Percentiles rank a stretch among this genome's conserved stretches.
phyloP scores from a whole-genome alignment of 2,113 vertebrate species.

The Tympanuchus pallidicinctus region DNA sequence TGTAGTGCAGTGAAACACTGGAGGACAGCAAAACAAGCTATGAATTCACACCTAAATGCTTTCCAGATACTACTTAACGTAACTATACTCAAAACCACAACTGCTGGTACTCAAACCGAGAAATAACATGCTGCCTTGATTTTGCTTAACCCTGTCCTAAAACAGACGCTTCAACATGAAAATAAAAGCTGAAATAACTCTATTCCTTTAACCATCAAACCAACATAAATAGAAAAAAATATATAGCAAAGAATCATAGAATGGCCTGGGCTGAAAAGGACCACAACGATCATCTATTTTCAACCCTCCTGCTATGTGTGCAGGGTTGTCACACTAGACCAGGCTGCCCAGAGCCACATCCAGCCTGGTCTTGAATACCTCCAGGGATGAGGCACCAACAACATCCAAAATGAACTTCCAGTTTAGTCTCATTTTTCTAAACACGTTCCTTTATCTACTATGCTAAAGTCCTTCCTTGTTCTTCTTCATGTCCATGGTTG shows the following conservation, averaged over 20 bases:
- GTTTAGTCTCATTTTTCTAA: not conserved
- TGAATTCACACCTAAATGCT: not conserved
- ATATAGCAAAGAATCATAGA: not conserved
- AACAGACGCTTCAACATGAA: not conserved
- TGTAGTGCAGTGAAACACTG: not conserved
- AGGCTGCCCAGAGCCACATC: too few species aligned
- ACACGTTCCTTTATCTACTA: not conserved
- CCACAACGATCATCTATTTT: too few species aligned
- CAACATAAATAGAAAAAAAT: not conserved
- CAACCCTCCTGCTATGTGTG: too few species aligned
- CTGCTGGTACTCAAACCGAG: not conserved
- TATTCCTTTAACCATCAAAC: not conserved
- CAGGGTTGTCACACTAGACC: too few species aligned
- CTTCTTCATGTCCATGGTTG: not conserved
- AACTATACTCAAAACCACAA: not conserved
- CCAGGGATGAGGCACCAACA: too few species aligned
- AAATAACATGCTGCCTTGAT: not conserved
- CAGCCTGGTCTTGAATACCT: too few species aligned
- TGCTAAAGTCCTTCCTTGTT: not conserved
- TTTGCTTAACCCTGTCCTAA: not conserved
- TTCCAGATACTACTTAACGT: not conserved
- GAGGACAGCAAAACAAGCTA: not conserved
- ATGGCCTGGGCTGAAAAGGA: too few species aligned
- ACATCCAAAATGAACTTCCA: not conserved
- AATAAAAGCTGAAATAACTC: not conserved